Base-by-base conservation (phyloP, 2,113 vertebrate genomes). In the Scatophagus argus region DNA sequence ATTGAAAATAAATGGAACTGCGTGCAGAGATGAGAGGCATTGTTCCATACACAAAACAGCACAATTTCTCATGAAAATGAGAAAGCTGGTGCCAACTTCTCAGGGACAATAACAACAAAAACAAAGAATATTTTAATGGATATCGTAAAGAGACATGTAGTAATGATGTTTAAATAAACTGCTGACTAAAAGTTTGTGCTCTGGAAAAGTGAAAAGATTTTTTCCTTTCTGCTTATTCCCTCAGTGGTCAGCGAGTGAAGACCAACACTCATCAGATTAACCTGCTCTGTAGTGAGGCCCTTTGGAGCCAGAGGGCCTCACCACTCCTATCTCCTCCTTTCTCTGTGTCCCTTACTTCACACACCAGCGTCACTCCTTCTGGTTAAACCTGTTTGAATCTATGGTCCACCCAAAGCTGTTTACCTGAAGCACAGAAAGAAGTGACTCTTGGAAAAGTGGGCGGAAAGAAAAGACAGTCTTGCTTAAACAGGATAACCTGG, bases 381-480 rank as follows among this genome's bases (percentile, higher is more conserved):
- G 67, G 92, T 87, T 78, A 46, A 88, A 93, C 93, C 90, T 69
- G 93, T 93, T 89, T 82, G 68, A 75, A 17, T 58, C 64, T 10
- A 39, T 0, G 27, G 34, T 64, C 75, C 73, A 46, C 87, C 83
- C 74, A 74, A 43, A 82, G 65, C 60, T 31, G 72, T 87, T 89
- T 77, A 81, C 82, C 78, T 77, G 32, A 4, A 38, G 81, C 61
- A 61, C 59, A 82, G 31, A 77, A n/a, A 62, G 52, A 80, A 82
- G 67, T 32, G 41, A 79, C 56, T 62, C 52, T 39, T 11, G 17
- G 17, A 23, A 36, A 71, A 43, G 71, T 21, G 39, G 41, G 19
- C 19, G 31, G 21, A 10, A 54, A 55, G 29, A 64, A 65, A 64
- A 34, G 32, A 55, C n/a, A 64, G 49, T 81, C 77, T 34, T 85